Evolutionary conservation across 1,140 invertebrate species (phyloP), one percentile per base, ranked within the genome.

Genomic region (Drosophila lowei): DNA sequence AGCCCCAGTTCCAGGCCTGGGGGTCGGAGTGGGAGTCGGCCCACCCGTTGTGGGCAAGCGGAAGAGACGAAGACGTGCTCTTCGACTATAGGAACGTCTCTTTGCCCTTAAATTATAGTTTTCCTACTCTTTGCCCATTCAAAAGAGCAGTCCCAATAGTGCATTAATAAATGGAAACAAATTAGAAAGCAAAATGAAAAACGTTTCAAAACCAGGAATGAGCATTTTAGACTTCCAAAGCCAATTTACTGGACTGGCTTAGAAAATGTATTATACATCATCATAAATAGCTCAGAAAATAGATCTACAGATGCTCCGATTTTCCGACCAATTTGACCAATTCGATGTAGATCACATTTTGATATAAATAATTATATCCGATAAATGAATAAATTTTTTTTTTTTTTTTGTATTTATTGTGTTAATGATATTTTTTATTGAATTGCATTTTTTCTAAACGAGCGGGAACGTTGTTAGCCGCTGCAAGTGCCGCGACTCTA

Each of bases 1-100:
- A 30, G 95, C 95, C 41, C 94, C 95, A 1, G 92, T 96, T 6
- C 92, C 93, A 2, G 89, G 77, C 0, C 38, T 86, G 2, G 94
- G 94, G 7, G 94, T 94, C 1, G 89, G 85, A 9, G 67, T 72
- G 2, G 70, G 70, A 5, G 67, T 72, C 1, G 70, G 71, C 4
- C 59, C 94, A 0, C 52, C 73, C 11, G 42, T 86, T 7, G 72
- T 91, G 43, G 92, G 92, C 21, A 90, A 92, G 43, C 86, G 92
- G 38, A 86, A 80, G 28, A 30, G 71, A 16, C 44, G 59, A 55
- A 78, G 91, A 49, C 72, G 91, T 8, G 48, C 74, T 7, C 21
- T 59, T 38, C 34, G 7, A 52, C 8, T 9, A 30, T 30, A 30
- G 8, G 23, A 49, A 43, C 30, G 2, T 25, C 5, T 4, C 3